Conservation (phyloP, 1,140 invertebrate species). For the Neoseiulus cucumeris region DNA sequence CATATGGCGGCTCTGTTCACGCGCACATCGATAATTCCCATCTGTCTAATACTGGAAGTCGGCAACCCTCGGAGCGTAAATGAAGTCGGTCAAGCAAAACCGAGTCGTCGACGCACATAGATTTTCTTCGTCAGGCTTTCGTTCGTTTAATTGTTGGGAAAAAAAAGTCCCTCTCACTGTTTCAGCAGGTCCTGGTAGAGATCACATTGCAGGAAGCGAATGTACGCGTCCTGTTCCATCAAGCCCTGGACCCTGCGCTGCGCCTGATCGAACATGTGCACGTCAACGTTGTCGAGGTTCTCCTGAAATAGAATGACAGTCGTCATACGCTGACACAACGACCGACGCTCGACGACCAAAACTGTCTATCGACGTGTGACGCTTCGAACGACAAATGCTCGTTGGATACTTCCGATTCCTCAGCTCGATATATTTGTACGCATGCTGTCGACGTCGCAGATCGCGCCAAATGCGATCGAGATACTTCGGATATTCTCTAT, state of each 20-base stretch:
- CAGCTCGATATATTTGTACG: background rate
- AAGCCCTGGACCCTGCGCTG: conserved; percentile 35
- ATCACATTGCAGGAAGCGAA: conserved; percentile 35
- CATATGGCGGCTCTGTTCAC: no score
- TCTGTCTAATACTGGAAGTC: no score
- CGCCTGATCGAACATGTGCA: conserved; percentile 34
- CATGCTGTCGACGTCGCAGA: background rate
- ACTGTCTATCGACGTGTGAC: background rate
- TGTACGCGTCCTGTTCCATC: conserved; percentile 38
- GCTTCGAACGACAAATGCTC: background rate
- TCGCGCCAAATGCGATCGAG: background rate
- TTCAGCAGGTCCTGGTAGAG: conserved; percentile 31
- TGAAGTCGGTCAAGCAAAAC: no score
- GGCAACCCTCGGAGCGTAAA: no score
- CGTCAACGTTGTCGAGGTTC: conserved; percentile 25
- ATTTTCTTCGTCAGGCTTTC: no score
- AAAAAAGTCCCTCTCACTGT: conserved; percentile 7
- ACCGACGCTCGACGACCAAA: background rate
- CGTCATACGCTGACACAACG: background rate
- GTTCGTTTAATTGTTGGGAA: no score
- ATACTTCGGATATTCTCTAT: no score
- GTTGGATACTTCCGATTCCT: background rate
- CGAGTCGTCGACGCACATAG: no score
- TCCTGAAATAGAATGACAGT: conserved; percentile 3
- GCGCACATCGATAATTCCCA: no score